Evolutionary conservation across 2,888 invertebrate species (phyloP).

Genomic region (Cheilosia grossa): DNA sequence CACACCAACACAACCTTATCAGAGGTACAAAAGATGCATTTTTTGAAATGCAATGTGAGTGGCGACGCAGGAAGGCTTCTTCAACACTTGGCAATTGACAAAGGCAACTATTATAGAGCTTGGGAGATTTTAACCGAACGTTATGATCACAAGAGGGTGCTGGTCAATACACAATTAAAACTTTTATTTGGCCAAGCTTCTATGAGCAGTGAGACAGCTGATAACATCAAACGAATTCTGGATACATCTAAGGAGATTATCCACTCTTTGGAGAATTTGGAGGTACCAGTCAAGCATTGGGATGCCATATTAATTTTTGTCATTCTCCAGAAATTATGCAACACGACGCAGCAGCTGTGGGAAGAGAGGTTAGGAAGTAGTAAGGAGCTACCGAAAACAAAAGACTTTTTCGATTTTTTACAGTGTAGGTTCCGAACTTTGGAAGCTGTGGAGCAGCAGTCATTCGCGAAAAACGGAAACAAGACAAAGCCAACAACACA

Average conservation of each 20-base stretch:
- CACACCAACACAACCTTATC: background rate
- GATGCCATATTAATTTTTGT: background rate
- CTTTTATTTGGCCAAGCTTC: background rate
- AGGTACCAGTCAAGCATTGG: too few species aligned
- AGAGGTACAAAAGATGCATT: background rate
- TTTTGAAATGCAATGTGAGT: background rate
- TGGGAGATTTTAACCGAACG: constrained; percentile 3
- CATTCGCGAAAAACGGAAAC: background rate
- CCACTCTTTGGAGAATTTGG: background rate
- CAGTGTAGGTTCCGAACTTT: background rate
- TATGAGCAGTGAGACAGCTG: background rate
- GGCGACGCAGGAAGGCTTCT: background rate
- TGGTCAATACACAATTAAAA: constrained; percentile 13
- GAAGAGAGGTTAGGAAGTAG: background rate
- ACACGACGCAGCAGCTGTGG: background rate
- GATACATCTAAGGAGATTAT: background rate
- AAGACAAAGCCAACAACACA: background rate
- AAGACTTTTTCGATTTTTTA: background rate
- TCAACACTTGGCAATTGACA: background rate
- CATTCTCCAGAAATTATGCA: background rate
- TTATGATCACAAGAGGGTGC: constrained; percentile 12
- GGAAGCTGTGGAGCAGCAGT: background rate
- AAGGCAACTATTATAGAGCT: background rate
- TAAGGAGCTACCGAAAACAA: background rate
- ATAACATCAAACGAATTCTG: background rate